These are phyloP conservation scores for Hybos culiciformis DNA, from an alignment of 2,888 invertebrate genomes.

Conservation along the genomic window DNA sequence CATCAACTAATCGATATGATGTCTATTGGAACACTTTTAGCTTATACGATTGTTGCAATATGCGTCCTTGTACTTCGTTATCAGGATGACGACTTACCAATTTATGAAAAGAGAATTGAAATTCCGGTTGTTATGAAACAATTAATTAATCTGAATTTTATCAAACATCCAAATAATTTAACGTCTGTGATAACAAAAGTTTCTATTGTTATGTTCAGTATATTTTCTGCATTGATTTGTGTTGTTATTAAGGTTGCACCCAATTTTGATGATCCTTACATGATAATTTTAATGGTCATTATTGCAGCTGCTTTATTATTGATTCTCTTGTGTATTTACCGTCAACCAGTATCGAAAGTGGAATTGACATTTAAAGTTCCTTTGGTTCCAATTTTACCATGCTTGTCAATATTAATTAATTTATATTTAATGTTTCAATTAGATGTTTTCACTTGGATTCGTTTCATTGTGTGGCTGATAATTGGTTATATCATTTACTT, in stretches of 20 bases:
- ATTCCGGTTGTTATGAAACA: constrained; percentile 38
- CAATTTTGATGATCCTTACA: constrained; percentile 21
- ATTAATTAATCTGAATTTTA: constrained; percentile 56
- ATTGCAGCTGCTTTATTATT: constrained; percentile 41
- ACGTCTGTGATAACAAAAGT: constrained; percentile 53
- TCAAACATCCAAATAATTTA: constrained; percentile 49
- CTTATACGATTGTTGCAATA: constrained; percentile 84
- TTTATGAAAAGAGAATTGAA: constrained; percentile 26
- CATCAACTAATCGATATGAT: constrained; percentile 91
- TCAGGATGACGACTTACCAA: constrained; percentile 28
- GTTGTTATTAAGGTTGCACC: constrained; percentile 20
- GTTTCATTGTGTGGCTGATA: constrained; percentile 72
- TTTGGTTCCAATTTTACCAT: constrained; percentile 70
- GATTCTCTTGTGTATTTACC: constrained; percentile 45
- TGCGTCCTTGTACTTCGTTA: constrained; percentile 79
- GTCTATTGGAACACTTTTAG: constrained; percentile 83
- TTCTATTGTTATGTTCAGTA: constrained; percentile 43
- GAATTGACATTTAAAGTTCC: constrained; percentile 69
- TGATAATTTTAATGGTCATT: constrained; percentile 34
- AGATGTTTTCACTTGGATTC: constrained; percentile 72
- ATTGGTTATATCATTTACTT: constrained; percentile 81
- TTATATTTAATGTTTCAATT: constrained; percentile 83
- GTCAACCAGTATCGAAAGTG: constrained; percentile 51
- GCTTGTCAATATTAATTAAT: constrained; percentile 73
- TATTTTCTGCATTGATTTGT: constrained; percentile 32